Percentiles rank a stretch among this genome's conserved stretches.
These are phyloP conservation scores for Amblyopsis rosae DNA, from an alignment of 2,113 vertebrate species.

Conservation along the genomic window DNA sequence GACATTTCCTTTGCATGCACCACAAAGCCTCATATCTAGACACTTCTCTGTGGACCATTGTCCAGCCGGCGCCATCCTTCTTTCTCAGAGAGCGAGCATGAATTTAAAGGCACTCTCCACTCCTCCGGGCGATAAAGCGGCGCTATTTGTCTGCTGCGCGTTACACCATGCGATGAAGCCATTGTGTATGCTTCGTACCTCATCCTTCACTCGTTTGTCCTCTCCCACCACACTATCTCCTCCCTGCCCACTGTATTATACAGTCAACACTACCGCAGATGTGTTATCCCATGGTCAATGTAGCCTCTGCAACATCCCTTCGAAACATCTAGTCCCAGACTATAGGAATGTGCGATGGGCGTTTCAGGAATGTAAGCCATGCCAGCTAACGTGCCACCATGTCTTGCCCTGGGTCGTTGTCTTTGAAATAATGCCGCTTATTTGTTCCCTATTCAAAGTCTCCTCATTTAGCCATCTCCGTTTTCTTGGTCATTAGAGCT, in stretches of 20 bases:
- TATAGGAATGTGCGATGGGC: constrained; percentile 17
- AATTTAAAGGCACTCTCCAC: constrained; percentile 66
- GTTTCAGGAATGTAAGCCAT: not conserved
- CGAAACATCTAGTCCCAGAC: constrained; percentile 39
- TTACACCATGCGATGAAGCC: constrained; percentile 57
- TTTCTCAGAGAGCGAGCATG: constrained; percentile 61
- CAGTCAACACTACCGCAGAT: constrained; percentile 48
- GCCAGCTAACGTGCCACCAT: not conserved
- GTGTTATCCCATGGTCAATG: constrained; percentile 35
- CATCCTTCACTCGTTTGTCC: constrained; percentile 32
- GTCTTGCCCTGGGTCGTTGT: constrained; percentile 1
- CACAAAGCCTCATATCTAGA: constrained; percentile 44
- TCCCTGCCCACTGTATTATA: not conserved
- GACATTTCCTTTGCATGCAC: not conserved
- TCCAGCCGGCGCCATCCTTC: constrained; percentile 29
- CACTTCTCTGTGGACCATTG: constrained; percentile 51
- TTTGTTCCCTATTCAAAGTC: constrained; percentile 8
- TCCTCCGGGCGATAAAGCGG: constrained; percentile 59
- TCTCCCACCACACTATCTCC: constrained; percentile 16
- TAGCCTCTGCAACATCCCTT: constrained; percentile 14
- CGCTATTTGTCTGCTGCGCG: constrained; percentile 67
- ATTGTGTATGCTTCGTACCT: constrained; percentile 49
- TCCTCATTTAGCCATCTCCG: constrained; percentile 6
- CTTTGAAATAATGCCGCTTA: constrained; percentile 6
- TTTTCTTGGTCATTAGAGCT: constrained; percentile 31